These are phyloP conservation scores for Eupithecia pulchellata DNA, from an alignment of 2,888 invertebrate species.

Conservation along the genomic window DNA sequence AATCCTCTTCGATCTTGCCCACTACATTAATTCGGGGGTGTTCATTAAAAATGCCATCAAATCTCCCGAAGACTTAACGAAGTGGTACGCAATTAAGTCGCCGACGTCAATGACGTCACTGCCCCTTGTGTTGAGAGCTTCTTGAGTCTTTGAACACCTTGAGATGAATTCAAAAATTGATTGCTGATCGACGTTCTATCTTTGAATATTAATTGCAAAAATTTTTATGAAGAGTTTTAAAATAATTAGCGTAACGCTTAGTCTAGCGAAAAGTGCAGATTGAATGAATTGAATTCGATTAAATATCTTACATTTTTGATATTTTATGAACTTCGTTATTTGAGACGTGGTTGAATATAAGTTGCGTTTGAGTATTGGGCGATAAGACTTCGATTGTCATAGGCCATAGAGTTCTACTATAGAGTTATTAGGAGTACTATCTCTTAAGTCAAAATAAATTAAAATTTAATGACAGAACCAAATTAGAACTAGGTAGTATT, in stretches of 20 bases:
- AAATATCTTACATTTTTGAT: too few relatives aligned
- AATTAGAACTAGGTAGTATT: too few relatives aligned
- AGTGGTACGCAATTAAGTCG: constrained; percentile 85
- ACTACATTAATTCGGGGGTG: constrained; percentile 84
- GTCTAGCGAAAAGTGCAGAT: not conserved
- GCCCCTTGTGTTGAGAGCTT: constrained; percentile 58
- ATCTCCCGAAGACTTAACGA: constrained; percentile 77
- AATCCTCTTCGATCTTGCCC: constrained; percentile 77
- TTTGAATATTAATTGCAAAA: not conserved
- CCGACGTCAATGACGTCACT: constrained; percentile 76
- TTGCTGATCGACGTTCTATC: constrained; percentile 60
- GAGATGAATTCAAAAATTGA: constrained; percentile 76
- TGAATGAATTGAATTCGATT: too few relatives aligned
- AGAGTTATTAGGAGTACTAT: too few relatives aligned
- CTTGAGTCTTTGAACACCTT: constrained; percentile 74
- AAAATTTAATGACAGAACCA: too few relatives aligned
- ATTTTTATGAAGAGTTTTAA: not conserved
- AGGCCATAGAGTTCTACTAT: too few relatives aligned
- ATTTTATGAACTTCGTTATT: too few relatives aligned
- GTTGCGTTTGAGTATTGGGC: too few relatives aligned
- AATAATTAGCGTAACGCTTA: not conserved
- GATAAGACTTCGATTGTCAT: too few relatives aligned
- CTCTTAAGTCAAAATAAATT: too few relatives aligned
- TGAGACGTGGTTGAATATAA: too few relatives aligned
- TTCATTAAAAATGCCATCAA: constrained; percentile 86